A percentile compares a stretch with the other conserved stretches of the same genome.
Evolutionary conservation across 2,113 vertebrate species (phyloP).

Genomic region (Thunnus maccoyii): DNA sequence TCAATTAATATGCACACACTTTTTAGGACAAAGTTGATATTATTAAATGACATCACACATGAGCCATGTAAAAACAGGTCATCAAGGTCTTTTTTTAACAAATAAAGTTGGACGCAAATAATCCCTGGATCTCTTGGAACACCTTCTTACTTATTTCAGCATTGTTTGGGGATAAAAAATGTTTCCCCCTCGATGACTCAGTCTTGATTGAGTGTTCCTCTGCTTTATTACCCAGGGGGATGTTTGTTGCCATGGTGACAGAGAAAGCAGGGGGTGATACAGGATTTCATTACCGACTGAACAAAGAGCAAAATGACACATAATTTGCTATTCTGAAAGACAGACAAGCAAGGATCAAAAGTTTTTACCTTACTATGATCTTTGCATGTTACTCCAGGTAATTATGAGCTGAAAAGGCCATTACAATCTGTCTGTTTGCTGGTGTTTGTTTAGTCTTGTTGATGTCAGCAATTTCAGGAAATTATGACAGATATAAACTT

Average conservation of each 20-base stretch:
- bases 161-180: constrained; percentile 39
- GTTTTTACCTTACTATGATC: constrained; percentile 29
- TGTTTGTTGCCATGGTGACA: constrained; percentile 73
- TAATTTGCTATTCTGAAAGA: constrained; percentile 61
- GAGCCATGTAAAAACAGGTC: neutral
- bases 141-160: constrained; percentile 19
- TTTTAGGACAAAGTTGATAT: neutral
- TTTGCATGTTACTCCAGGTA: constrained; percentile 28
- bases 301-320: constrained; percentile 65
- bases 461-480: constrained; percentile 24
- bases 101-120: neutral
- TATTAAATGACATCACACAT: neutral
- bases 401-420: constrained; percentile 18
- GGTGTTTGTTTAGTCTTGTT: neutral
- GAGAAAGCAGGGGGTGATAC: constrained; percentile 53
- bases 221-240: constrained; percentile 59
- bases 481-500: constrained; percentile 5
- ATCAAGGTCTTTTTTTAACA: neutral
- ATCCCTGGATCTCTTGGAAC: neutral
- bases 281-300: constrained; percentile 65
- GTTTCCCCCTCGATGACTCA: constrained; percentile 32
- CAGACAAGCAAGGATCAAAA: constrained; percentile 40
- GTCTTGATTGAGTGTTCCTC: constrained; percentile 60
- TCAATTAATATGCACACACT: neutral
- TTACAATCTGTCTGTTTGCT: neutral